These are phyloP conservation scores for Piaya cayana DNA, from an alignment of 2,113 vertebrate species.

Conservation along the genomic window DNA sequence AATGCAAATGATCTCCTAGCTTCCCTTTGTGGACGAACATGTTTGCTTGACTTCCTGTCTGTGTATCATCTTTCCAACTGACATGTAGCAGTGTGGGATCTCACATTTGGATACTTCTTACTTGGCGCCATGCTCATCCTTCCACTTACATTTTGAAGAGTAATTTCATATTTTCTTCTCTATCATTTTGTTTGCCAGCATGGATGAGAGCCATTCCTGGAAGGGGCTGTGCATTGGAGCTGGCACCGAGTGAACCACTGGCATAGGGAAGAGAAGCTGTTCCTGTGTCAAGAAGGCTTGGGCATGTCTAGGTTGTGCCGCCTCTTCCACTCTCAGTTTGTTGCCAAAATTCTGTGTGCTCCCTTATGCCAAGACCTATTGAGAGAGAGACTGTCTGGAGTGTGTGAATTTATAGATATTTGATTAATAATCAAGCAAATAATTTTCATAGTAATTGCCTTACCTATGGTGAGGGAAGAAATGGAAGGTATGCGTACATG, in stretches of 20 bases:
- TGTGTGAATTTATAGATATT: constrained; percentile 66
- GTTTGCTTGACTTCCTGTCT: constrained; percentile 52
- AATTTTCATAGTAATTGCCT: constrained; percentile 11
- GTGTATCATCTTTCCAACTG: constrained; percentile 71
- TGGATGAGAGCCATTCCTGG: constrained; percentile 83
- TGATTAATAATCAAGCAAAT: constrained; percentile 62
- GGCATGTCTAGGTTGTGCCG: constrained; percentile 64
- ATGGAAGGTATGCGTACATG: not conserved
- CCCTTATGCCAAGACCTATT: constrained; percentile 67
- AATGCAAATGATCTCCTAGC: constrained; percentile 13
- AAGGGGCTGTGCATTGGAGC: constrained; percentile 77
- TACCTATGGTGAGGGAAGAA: not conserved
- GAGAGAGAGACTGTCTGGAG: constrained; percentile 59
- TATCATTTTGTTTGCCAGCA: constrained; percentile 81
- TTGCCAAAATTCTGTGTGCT: constrained; percentile 67
- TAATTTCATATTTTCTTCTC: constrained; percentile 85
- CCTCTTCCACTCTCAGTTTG: constrained; percentile 52
- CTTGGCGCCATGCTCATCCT: constrained; percentile 76
- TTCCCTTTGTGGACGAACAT: constrained; percentile 50
- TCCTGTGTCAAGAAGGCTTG: constrained; percentile 78
- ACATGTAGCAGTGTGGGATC: constrained; percentile 79
- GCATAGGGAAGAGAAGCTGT: constrained; percentile 78
- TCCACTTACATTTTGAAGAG: constrained; percentile 83
- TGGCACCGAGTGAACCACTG: constrained; percentile 74
- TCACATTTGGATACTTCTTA: constrained; percentile 78